Evolutionary conservation across 2,888 invertebrate genomes (phyloP), one percentile per base, ranked within the genome.

Genomic region (Sminthurinus aureus): DNA sequence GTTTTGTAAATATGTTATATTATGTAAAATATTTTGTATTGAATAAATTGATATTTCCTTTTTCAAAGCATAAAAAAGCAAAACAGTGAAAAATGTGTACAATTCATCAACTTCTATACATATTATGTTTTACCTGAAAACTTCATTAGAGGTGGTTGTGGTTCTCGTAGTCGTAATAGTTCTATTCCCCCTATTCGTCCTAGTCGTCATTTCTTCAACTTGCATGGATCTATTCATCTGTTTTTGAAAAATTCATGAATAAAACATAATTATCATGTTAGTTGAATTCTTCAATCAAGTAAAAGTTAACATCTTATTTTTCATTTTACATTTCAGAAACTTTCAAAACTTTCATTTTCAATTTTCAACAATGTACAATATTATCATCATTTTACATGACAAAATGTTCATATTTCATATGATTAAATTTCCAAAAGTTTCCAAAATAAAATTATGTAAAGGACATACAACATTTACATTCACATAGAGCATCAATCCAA

Each of bases 121-220:
- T n/a, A 69, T 52, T 73, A 73, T 38, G 13, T 75, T 50, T 75
- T 50, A 80, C 79, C 75, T 78, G 71, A 81, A 85, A 38, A 75
- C 38, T 73, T 82, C 75, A 73, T 77, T 58, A 20, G 82, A 76
- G 1, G 81, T 26, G 52, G 78, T 79, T 87, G 22, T 89, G 89
- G n/a, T 89, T 88, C 79, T 86, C 80, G 13, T 67, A 26, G 1
- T 87, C 73, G 67, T 82, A 85, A 18, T 84, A 83, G 67, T 89
- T 88, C 24, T 86, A 88, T 12, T 86, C 82, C 24, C 81, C 77
- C 0, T 81, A 50, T 22, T 84, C 78, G 71, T 85, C 85, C 80
- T 84, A 11, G 79, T 83, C 66, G 79, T 79, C 67, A 71, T 83
- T 74, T 79, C 83, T 66, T 79, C 83, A 66, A 58, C 69, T 52